Base-by-base conservation (phyloP, 2,113 vertebrate species). In the Apus apus region DNA sequence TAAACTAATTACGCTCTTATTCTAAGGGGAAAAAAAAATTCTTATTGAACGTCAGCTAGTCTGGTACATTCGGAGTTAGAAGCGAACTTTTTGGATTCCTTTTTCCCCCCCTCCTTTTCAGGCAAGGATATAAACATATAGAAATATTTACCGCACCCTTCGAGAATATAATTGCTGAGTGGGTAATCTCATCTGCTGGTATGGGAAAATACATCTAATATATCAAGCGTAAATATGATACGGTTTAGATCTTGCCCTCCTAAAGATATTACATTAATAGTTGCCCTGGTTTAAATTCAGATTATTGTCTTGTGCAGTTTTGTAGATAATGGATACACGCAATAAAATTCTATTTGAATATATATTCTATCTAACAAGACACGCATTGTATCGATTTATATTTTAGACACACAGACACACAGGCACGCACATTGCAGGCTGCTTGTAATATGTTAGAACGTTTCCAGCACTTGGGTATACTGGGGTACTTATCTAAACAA, bases 1-100 rank as follows among this genome's bases (percentile, higher is more conserved):
- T 96, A 96, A 98, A 97, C 96, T 97, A 98, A 98, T 97, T 96
- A 95, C 6, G 26, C 36, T 91, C 92, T 97, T 95, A 96, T 98
- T 98, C 83, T 94, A 67, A 96, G 87, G 90, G 90, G 84, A 54
- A 71, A 23, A 50, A 50, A 96, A 88, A 43, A 14, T 72, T 79
- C 85, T 88, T 93, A 96, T 79, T 95, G 95, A 97, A 86, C 77
- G 51, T 87, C 68, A 95, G 50, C 66, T 85, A 78, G 34, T 89
- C 80, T 87, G 93, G 70, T 51, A 83, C 81, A 32, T 85, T 92
- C 75, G 53, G 84, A 95, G 82, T 96, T 95, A 96, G 95, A 75
- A 58, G 60, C 29, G 70, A 96, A 96, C 57, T 87, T 96, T 84
- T 78, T 26, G 23, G 43, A 64, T 93, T 71, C 6, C 77, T 75